A percentile compares a stretch with the other conserved stretches of the same genome.
These are phyloP conservation scores for Myanophis thanlyinensis DNA, from an alignment of 2,113 vertebrate species.

Conservation along the genomic window DNA sequence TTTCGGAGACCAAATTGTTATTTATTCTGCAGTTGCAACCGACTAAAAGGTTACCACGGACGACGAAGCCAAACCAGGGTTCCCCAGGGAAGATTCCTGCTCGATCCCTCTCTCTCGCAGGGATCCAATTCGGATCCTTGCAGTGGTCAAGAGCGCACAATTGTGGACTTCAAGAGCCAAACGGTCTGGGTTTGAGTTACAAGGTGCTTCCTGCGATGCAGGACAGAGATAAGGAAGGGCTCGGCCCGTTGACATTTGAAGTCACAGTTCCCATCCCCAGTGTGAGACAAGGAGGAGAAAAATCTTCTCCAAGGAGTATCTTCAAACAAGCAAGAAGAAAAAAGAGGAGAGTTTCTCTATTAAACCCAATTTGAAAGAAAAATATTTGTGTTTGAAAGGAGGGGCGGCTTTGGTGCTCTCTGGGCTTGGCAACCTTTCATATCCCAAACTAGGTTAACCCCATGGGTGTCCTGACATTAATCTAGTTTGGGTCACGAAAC, in stretches of 20 bases:
- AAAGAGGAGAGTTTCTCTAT: background rate
- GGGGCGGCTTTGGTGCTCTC: background rate
- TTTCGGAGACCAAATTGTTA: background rate
- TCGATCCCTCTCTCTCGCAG: background rate
- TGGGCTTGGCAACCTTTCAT: background rate
- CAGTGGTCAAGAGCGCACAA: background rate
- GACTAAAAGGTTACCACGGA: background rate
- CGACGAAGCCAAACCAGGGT: background rate
- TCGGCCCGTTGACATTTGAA: background rate
- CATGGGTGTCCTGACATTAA: too few relatives aligned
- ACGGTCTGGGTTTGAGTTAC: background rate
- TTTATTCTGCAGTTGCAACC: background rate
- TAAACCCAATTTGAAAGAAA: background rate
- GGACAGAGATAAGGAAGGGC: background rate
- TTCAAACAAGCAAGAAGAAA: background rate
- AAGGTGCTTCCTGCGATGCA: background rate
- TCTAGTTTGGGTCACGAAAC: too few relatives aligned
- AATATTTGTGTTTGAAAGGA: background rate
- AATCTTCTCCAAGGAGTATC: background rate
- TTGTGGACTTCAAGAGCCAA: background rate
- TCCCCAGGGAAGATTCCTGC: background rate
- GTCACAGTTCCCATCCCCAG: background rate
- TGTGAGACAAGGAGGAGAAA: accelerated
- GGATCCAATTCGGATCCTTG: background rate
- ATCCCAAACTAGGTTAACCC: too few relatives aligned